Evolutionary conservation across 2,113 vertebrate genomes (phyloP).

Genomic region (Hystrix brachyura): DNA sequence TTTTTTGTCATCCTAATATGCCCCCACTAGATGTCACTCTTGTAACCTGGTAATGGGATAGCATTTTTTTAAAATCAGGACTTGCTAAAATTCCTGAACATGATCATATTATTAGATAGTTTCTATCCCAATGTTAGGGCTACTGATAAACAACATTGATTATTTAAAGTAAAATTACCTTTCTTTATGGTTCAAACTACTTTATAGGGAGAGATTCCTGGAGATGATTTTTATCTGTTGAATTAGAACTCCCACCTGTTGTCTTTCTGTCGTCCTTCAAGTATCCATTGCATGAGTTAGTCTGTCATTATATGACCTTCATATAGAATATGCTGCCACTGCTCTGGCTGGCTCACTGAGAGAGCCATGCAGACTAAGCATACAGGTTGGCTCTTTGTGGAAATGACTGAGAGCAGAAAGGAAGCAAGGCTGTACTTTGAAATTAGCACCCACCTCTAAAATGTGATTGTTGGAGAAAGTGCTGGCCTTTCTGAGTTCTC

Average conservation of each 20-base stretch:
- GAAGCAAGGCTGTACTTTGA: slow-evolving; percentile 54
- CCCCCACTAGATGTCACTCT: slow-evolving; percentile 90
- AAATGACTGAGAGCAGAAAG: slow-evolving; percentile 1
- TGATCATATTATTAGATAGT: slow-evolving; percentile 68
- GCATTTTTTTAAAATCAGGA: slow-evolving; percentile 35
- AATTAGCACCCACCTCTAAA: slow-evolving; percentile 10
- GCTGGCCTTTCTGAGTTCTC: slow-evolving; percentile 39
- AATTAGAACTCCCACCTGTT: background rate
- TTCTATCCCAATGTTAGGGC: slow-evolving; percentile 63
- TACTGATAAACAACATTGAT: slow-evolving; percentile 65
- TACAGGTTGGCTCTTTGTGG: background rate
- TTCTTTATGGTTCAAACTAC: slow-evolving; percentile 42
- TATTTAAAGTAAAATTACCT: slow-evolving; percentile 68
- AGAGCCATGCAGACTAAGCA: background rate
- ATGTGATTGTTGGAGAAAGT: slow-evolving; percentile 54
- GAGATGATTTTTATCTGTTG: slow-evolving; percentile 50
- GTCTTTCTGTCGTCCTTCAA: background rate
- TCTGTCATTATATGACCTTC: slow-evolving; percentile 73
- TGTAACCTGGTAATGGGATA: slow-evolving; percentile 85
- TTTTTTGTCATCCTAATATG: slow-evolving; percentile 70
- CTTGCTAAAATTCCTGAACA: slow-evolving; percentile 17
- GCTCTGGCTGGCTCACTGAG: background rate
- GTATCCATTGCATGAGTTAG: background rate
- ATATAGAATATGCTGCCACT: background rate
- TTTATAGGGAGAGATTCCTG: background rate